A percentile compares a stretch with the other conserved stretches of the same genome.
These are phyloP conservation scores for Brachymystax lenok DNA, from an alignment of 2,797 vertebrate species.

Conservation along the genomic window DNA sequence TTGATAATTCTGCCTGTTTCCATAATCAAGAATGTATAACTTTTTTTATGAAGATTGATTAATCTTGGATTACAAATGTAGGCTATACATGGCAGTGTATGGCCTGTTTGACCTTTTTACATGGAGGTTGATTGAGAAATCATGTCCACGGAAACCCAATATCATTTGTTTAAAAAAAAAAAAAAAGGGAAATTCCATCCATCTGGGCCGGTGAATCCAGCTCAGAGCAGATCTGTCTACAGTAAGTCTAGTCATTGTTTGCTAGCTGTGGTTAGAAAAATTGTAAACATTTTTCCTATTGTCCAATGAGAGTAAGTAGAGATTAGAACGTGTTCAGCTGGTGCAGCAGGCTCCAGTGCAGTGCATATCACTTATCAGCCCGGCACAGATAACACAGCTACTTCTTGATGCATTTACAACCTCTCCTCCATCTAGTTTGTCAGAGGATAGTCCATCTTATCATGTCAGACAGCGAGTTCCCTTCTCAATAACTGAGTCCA, in stretches of 20 bases:
- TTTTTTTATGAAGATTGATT: background rate
- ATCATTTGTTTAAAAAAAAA: background rate
- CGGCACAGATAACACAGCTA: background rate
- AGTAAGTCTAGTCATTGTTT: background rate
- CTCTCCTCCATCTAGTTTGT: background rate
- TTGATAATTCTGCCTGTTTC: background rate
- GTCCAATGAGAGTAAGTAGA: background rate
- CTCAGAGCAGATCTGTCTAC: background rate
- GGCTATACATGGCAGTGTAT: too few species aligned
- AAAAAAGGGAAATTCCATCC: background rate
- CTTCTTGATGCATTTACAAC: background rate
- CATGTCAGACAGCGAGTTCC: background rate
- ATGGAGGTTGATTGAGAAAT: background rate
- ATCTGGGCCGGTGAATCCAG: background rate
- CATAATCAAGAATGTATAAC: background rate
- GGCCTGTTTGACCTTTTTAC: too few species aligned
- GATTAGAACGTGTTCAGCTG: background rate
- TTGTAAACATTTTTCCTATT: background rate
- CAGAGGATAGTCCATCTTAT: background rate
- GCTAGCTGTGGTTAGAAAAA: background rate
- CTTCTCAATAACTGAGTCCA: background rate
- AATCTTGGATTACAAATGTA: too few species aligned
- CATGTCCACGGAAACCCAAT: background rate
- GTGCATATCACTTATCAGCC: background rate
- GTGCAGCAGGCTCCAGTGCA: background rate